Evolutionary conservation across 2,797 vertebrate species (phyloP).

Genomic region (Characodon lateralis): DNA sequence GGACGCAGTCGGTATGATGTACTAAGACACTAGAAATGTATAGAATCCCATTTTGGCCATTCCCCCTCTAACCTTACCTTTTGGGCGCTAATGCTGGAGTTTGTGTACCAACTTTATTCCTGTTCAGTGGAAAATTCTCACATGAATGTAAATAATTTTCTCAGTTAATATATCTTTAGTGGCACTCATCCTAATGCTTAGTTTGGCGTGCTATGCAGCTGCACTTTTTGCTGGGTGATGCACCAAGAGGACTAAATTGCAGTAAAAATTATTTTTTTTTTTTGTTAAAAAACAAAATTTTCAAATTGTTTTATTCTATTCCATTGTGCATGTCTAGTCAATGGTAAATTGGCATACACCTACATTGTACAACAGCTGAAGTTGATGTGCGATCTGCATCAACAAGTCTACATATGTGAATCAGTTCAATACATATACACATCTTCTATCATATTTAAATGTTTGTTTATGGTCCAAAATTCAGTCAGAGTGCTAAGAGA

Average conservation of each 20-base stretch:
- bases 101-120: background rate
- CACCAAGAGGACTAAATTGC: background rate
- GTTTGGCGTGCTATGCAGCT: background rate
- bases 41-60: background rate
- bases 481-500: background rate
- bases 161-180: background rate
- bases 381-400: background rate
- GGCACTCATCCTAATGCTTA: background rate
- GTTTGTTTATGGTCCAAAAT: background rate
- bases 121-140: background rate
- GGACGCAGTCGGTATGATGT: slow-evolving; percentile 81
- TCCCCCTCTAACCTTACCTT: background rate
- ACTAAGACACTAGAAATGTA: background rate
- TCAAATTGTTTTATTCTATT: background rate
- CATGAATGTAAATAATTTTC: background rate
- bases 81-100: background rate
- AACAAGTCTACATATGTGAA: background rate
- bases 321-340: background rate
- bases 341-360: background rate
- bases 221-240: background rate
- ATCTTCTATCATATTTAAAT: background rate
- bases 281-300: background rate
- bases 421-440: background rate
- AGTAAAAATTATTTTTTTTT: background rate
- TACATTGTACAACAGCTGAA: background rate